Evolutionary conservation across 2,888 invertebrate genomes (phyloP), one percentile per base, ranked within the genome.

Genomic region (Andrena fulva): DNA sequence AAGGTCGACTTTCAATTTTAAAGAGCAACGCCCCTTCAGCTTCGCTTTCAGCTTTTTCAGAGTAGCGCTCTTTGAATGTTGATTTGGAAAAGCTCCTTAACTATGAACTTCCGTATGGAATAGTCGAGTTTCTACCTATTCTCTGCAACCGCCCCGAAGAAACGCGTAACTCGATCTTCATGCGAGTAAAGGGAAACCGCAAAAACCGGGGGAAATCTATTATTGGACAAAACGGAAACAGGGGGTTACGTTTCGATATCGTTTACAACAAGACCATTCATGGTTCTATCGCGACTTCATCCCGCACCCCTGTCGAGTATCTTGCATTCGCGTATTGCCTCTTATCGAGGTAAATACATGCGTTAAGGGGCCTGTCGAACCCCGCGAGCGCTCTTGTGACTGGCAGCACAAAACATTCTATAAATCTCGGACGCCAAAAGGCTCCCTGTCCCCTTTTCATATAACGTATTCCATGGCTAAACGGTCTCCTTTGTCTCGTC

Each of bases 221-320:
- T 81, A 82, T 82, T 81, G 71, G 72, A 82, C 16, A 77, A 84
- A 84, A 84, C 84, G 84, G 84, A 77, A 82, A 77, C 59, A 66
- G 78, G 67, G 79, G 77, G 76, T 70, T 75, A 67, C 77, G 35
- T 79, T 73, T 80, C 70, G 84, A 80, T 84, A 78, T 82, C 76
- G 74, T 35, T 70, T 74, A 79, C 78, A 85, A 85, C 60, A 71
- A 74, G 29, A 35, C 84, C 82, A 79, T 79, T 82, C 72, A 85
- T 63, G 72, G 62, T 66, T 77, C 50, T 50, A 59, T 80, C 71
- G 56, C 63, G 31, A 42, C 56, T 20, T 52, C 42, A 42, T 42
- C 12, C 42, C 69, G 27, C 48, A 50, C 24, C 70, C 62, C 29
- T 63, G 20, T 60, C 29, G 69, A 62, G 72, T 59, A 60, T 56